Evolutionary conservation across 2,888 invertebrate species (phyloP).

Genomic region (Tinea trinotella): DNA sequence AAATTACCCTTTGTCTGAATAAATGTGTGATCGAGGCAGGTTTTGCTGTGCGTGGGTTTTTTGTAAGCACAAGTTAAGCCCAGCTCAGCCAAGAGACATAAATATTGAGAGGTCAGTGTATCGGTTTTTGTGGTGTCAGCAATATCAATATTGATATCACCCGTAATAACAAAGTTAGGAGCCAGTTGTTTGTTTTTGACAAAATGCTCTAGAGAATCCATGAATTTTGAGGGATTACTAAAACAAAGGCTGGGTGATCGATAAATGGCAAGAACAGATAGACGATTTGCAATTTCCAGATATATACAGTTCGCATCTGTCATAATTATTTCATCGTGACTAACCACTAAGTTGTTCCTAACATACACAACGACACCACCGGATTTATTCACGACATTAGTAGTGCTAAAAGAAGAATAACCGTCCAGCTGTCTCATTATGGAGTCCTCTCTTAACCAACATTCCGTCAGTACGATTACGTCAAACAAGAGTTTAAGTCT

Average conservation of each 20-base stretch:
- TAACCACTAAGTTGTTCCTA: conserved; percentile 16
- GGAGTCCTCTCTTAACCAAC: conserved; percentile 14
- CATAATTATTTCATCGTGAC: conserved; percentile 21
- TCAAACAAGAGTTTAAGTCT: conserved; percentile 1
- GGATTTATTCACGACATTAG: conserved; percentile 21
- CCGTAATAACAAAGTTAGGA: conserved; percentile 19
- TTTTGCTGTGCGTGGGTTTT: neutral
- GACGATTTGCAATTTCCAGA: neutral
- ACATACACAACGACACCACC: conserved; percentile 23
- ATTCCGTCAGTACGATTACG: conserved; percentile 17
- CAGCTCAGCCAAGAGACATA: neutral
- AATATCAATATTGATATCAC: conserved; percentile 24
- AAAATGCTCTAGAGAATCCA: conserved; percentile 17
- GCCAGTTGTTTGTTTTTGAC: neutral
- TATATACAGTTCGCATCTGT: conserved; percentile 22
- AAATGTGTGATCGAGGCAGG: conserved; percentile 5
- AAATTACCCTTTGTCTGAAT: neutral
- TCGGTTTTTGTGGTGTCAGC: neutral
- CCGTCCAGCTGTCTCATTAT: conserved; percentile 20
- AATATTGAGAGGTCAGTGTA: too few relatives aligned
- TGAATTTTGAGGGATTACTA: conserved; percentile 14
- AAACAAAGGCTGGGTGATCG: conserved; percentile 23
- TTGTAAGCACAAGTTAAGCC: neutral
- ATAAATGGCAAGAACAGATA: conserved; percentile 20
- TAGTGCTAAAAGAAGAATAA: conserved; percentile 17